Percentiles rank a stretch among this genome's conserved stretches.
Evolutionary conservation across 2,113 vertebrate species (phyloP).

Genomic region (cattle (Bos taurus)): DNA sequence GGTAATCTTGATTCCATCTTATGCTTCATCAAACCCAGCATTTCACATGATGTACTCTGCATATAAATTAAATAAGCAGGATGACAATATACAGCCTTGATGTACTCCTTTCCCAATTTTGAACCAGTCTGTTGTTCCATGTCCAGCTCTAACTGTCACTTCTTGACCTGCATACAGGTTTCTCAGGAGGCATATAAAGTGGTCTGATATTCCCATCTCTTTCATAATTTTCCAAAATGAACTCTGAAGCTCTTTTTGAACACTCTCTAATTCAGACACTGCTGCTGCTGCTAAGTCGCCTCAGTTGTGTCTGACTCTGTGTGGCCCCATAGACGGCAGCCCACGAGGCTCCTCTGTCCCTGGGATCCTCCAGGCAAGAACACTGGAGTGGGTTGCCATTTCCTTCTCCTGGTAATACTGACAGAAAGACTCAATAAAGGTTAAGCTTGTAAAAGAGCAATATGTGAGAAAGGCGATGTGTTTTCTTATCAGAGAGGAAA

Average conservation of each 20-base stretch:
- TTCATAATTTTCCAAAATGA: neutral
- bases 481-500: neutral
- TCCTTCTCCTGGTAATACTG: neutral
- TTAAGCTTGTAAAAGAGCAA: neutral
- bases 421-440: neutral
- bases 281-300: neutral
- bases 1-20: neutral
- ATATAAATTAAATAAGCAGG: neutral
- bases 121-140: neutral
- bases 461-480: neutral
- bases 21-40: neutral
- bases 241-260: neutral
- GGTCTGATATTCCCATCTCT: neutral
- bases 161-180: neutral
- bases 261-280: neutral
- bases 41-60: neutral
- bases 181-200: neutral
- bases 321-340: accelerated
- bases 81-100: neutral
- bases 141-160: neutral
- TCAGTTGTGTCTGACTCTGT: neutral
- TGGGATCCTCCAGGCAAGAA: accelerated
- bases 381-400: neutral
- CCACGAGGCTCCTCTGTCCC: accelerated
- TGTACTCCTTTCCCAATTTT: neutral